These are phyloP conservation scores for Oryzias melastigma DNA, from an alignment of 2,113 vertebrate species.

Conservation along the genomic window DNA sequence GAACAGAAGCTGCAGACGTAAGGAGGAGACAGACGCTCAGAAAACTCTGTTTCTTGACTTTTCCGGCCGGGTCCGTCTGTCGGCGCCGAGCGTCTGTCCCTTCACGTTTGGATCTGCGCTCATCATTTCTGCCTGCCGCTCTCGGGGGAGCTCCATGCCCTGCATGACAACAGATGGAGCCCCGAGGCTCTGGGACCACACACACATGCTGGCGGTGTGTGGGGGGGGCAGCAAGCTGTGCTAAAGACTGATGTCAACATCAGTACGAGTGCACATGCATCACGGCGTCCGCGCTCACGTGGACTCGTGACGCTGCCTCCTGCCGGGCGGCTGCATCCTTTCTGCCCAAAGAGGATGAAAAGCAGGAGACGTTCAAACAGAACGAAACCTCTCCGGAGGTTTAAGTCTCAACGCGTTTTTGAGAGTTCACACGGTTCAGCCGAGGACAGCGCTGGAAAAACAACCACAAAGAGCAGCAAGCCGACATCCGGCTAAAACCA, in stretches of 20 bases:
- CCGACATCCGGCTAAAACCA: too few species aligned
- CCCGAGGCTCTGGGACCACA: constrained; percentile 60
- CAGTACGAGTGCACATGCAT: constrained; percentile 23
- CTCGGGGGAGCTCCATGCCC: constrained; percentile 58
- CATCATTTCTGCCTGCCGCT: constrained; percentile 38
- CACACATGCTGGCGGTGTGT: constrained; percentile 6
- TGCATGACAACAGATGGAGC: constrained; percentile 73
- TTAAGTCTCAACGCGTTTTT: too few species aligned
- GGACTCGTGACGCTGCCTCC: constrained; percentile 23
- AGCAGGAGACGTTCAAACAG: constrained; percentile 30
- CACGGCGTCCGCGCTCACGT: not conserved
- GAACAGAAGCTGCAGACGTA: too few species aligned
- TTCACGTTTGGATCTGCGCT: constrained; percentile 53
- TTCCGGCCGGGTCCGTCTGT: not conserved
- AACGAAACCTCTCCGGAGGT: constrained; percentile 7
- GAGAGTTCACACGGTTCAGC: too few species aligned
- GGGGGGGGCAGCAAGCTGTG: constrained; percentile 30
- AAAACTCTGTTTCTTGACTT: constrained; percentile 3
- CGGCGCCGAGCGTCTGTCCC: constrained; percentile 31
- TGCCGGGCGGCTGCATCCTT: constrained; percentile 22
- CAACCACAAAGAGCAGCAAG: too few species aligned
- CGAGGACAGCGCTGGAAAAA: too few species aligned
- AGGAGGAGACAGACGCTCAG: not conserved
- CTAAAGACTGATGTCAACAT: constrained; percentile 58
- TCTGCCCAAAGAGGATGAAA: constrained; percentile 7